Evolutionary conservation across 2,797 vertebrate species (phyloP).

Genomic region (Leptatherina wallacei): DNA sequence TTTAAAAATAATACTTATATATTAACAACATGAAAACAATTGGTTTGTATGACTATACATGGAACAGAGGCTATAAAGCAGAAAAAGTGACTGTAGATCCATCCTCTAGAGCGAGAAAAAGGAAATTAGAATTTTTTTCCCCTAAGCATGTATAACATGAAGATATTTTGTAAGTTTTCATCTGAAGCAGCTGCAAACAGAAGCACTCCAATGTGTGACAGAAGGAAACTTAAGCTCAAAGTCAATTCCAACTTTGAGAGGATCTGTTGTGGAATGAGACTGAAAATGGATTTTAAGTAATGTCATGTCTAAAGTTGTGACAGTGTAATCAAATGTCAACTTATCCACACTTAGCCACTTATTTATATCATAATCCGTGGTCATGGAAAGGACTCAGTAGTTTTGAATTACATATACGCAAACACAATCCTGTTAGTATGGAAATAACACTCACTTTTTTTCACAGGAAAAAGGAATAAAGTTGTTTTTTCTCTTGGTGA

Average conservation of each 20-base stretch:
- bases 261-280: slow-evolving; percentile 50
- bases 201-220: slow-evolving; percentile 48
- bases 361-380: slow-evolving; percentile 71
- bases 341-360: slow-evolving; percentile 42
- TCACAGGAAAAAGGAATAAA: slow-evolving; percentile 17
- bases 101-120: slow-evolving; percentile 10
- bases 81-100: slow-evolving; percentile 18
- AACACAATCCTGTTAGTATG: slow-evolving; percentile 38
- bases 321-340: slow-evolving; percentile 68
- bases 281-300: slow-evolving; percentile 60
- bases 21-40: neutral
- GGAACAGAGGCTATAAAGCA: neutral
- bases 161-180: slow-evolving; percentile 53
- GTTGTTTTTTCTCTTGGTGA: slow-evolving; percentile 35
- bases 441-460: slow-evolving; percentile 26
- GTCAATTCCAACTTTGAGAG: slow-evolving; percentile 50
- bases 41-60: neutral
- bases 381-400: slow-evolving; percentile 51
- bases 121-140: slow-evolving; percentile 25
- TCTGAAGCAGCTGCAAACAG: slow-evolving; percentile 48
- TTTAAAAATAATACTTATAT: no score
- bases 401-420: slow-evolving; percentile 42
- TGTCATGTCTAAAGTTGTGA: slow-evolving; percentile 58
- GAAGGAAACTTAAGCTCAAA: slow-evolving; percentile 62
- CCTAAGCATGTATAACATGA: neutral